Conservation (phyloP, 2,113 vertebrate genomes). For the Microtus ochrogaster region DNA sequence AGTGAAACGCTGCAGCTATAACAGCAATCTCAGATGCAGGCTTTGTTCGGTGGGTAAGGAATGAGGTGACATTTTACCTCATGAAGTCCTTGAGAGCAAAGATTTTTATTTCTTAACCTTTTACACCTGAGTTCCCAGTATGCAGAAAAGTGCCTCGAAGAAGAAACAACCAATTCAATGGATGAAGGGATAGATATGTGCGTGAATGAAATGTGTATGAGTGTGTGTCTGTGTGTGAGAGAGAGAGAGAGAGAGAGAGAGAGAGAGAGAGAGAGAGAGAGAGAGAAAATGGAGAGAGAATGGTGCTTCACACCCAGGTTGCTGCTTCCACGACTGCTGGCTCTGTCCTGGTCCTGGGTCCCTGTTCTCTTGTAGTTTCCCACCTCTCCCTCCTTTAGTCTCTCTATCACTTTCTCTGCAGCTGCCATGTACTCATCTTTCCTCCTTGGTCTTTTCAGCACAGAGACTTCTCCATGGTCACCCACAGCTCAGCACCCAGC, state of each 20-base stretch:
- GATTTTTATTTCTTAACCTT: conserved; percentile 57
- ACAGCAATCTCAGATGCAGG: conserved; percentile 45
- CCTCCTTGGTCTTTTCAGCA: neutral
- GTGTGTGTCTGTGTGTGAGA: neutral
- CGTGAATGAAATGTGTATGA: no score
- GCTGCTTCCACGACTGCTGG: neutral
- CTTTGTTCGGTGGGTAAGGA: conserved; percentile 38
- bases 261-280: neutral
- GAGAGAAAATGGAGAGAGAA: no score
- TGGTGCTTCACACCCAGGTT: neutral
- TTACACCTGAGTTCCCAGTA: conserved; percentile 38
- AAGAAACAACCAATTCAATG: conserved; percentile 27
- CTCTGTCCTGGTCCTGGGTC: neutral
- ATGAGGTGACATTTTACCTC: conserved; percentile 51
- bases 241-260: neutral
- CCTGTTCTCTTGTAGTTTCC: neutral
- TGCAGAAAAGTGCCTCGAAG: conserved; percentile 19
- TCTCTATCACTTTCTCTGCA: neutral
- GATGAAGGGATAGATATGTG: neutral
- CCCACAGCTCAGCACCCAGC: neutral
- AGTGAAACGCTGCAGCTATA: neutral
- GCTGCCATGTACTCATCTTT: neutral
- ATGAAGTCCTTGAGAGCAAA: conserved; percentile 60
- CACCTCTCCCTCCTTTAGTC: neutral
- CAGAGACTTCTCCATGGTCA: neutral